Evolutionary conservation across 1,140 invertebrate species (phyloP), one percentile per base, ranked within the genome.

Genomic region (Rhagoletis zephyria): DNA sequence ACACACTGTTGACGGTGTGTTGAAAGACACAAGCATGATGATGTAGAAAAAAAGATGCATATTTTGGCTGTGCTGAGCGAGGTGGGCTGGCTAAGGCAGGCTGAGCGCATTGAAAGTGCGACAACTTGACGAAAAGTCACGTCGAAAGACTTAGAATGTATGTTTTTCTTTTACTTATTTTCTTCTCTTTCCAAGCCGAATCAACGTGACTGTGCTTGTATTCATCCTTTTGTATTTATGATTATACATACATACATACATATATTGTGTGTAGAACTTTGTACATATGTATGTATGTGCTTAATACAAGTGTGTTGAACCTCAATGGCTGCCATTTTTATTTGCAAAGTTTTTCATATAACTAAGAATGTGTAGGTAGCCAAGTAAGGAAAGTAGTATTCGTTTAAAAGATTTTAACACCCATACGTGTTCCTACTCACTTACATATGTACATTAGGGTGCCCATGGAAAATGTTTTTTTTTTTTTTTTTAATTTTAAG

Each of bases 121-220:
- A 81, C 48, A 81, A 81, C 74, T 81, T 81, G 74, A 56, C 48
- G 74, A 81, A 56, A 81, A 81, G 74, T 56, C 74, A 81, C 74
- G 74, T 81, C 74, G 74, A 56, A 19, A 81, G n/a, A 81, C 74
- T 81, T 56, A 56, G 16, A n/a, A n/a, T n/a, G n/a, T 30, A 30
- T 2, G 42, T 56, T 81, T 81, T 14, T 30, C 0, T 64, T 64
- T 30, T 30, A 48, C 30, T 30, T 64, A 45, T 77, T 14, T 56
- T 56, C 48, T 10, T 81, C 56, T 51, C 48, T n/a, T 30, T 16
- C 19, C 16, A n/a, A 48, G 48, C 4, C 48, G 19, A n/a, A 81
- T 3, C 4, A 14, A 63, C 61, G 56, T 59, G 67, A 2, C 16
- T 12, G 6, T 42, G 64, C 12, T 0, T 42, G 30, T 65, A 7